A percentile compares a stretch with the other conserved stretches of the same genome.
phyloP scores from a whole-genome alignment of 1,140 invertebrate genomes.

The Bombus soroeensis region DNA sequence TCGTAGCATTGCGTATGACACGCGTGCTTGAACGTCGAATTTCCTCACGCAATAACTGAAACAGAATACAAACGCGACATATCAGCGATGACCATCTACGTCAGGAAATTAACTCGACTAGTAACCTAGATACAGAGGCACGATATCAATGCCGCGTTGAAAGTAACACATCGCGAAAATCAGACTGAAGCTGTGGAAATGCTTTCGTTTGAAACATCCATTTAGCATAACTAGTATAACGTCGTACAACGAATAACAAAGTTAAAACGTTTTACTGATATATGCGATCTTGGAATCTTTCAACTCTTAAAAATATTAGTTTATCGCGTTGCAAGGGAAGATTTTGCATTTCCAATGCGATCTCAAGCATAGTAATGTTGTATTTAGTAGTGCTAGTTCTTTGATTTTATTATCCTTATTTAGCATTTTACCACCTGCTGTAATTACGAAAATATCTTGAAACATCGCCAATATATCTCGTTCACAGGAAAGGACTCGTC shows the following conservation, averaged over 20 bases:
- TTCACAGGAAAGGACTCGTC: too few species aligned
- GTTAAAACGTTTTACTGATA: not conserved
- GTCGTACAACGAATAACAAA: not conserved
- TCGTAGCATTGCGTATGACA: conserved; percentile 35
- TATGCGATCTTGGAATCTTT: not conserved
- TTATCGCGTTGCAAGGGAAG: too few species aligned
- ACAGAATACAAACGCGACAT: conserved; percentile 46
- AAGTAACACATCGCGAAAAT: conserved; percentile 2
- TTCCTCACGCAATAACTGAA: conserved; percentile 53
- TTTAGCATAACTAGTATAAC: not conserved
- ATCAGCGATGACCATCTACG: conserved; percentile 45
- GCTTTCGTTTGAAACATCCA: too few species aligned
- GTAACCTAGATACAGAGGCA: conserved; percentile 55
- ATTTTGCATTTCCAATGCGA: too few species aligned
- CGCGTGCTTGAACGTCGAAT: conserved; percentile 52
- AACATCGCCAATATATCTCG: too few species aligned
- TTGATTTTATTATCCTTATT: too few species aligned
- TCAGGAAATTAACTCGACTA: conserved; percentile 64
- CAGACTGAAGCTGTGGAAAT: too few species aligned
- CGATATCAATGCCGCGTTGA: conserved; percentile 12
- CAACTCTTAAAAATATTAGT: too few species aligned
- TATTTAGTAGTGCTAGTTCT: too few species aligned
- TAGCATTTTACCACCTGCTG: too few species aligned
- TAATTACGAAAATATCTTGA: too few species aligned
- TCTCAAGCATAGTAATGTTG: too few species aligned